Base-by-base conservation (phyloP, 2,113 vertebrate species). In the Motacilla tschutschensis region DNA sequence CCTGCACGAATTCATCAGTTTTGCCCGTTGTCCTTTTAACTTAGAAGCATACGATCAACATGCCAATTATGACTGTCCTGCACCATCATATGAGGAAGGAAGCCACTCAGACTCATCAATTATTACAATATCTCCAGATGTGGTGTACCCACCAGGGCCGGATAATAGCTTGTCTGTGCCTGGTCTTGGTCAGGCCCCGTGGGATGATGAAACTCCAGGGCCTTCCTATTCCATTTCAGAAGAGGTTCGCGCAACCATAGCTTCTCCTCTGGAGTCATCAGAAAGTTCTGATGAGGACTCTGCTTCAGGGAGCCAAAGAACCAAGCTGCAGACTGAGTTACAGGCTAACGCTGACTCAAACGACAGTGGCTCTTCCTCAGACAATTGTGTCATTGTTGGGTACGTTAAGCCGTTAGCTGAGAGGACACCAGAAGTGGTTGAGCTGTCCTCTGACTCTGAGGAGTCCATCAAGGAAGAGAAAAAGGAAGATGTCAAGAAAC, bases 171-270 rank as follows among this genome's bases (percentile, higher is more conserved):
- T 46, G 9, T 85, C 97, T 33, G 43, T 88, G 9, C 89, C 97
- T 63, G 94, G 93, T 50, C 79, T 96, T 58, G 93, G 93, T 79
- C 98, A 98, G 55, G 96, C 98, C 2, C 91, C 97, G 15, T 99
- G 98, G 98, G 99, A 99, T 70, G 99, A 99, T 82, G 99, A 99
- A 93, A 98, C 98, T 1, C 98, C 98, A 0, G 98, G 98, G 8
- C 98, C 70, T 58, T 99, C 98, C 9, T 98, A 99, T 74, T 98
- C 98, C 22, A 92, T 95, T 14, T 95, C 98, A n/a, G 98, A 98
- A 50, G 95, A 96, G 28, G 83, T 94, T 51, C 94, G 86, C 55
- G 86, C 95, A 59, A 90, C 76, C 6, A 58, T 97, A 21, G 96
- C 96, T 65, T 96, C 98, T 70, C 92, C 95, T 88, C 95, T 98